Conservation (phyloP, 2,113 vertebrate genomes). For the Microtus ochrogaster region DNA sequence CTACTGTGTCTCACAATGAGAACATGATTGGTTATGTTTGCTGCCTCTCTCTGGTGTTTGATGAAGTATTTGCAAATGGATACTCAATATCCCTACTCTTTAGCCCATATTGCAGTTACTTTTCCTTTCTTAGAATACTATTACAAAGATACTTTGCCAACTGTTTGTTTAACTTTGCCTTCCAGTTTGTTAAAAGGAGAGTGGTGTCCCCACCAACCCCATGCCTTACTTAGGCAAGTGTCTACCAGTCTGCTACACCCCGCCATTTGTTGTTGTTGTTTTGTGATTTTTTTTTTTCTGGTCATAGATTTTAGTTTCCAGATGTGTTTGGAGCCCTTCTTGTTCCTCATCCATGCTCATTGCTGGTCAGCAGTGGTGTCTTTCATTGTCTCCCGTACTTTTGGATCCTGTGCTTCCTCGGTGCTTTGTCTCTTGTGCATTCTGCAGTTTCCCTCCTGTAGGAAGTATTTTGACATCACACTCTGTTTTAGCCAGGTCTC, state of each 20-base stretch:
- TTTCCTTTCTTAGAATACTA: neutral
- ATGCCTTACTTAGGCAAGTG: neutral
- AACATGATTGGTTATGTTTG: neutral
- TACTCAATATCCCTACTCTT: neutral
- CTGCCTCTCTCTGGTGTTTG: neutral
- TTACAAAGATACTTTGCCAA: neutral
- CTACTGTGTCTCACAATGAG: neutral
- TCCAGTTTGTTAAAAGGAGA: neutral
- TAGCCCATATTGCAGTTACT: neutral
- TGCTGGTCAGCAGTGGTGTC: neutral
- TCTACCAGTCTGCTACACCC: neutral
- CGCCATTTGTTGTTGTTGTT: no score
- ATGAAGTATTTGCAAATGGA: neutral
- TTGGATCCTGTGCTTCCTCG: neutral
- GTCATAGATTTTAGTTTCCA: neutral
- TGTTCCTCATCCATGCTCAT: neutral
- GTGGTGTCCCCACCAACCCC: neutral
- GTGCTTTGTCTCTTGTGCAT: neutral
- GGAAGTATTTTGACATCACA: neutral
- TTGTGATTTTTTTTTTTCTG: neutral
- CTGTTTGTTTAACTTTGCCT: neutral
- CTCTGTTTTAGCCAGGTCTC: neutral
- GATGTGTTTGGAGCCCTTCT: conserved; percentile 22
- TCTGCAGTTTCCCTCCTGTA: neutral
- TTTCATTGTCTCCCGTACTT: neutral